These are phyloP conservation scores for Leucophenga montana DNA, from an alignment of 2,888 invertebrate species.

Conservation along the genomic window DNA sequence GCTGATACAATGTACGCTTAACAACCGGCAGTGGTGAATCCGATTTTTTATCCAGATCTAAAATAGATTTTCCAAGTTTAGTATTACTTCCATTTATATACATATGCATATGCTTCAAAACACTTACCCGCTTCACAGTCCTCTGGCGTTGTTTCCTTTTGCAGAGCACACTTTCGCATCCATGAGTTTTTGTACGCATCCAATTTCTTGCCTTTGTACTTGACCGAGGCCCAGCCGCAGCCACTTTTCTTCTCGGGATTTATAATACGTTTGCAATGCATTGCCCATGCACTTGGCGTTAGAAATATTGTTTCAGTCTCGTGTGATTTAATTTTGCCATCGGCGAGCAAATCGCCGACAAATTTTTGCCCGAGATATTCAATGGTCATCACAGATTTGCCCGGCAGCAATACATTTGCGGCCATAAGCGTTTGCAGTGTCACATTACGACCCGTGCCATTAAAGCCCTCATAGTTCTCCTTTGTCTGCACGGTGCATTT, in stretches of 20 bases:
- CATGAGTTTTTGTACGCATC: slow-evolving; percentile 91
- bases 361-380: slow-evolving; percentile 95
- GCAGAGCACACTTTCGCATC: slow-evolving; percentile 80
- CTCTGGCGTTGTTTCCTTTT: slow-evolving; percentile 74
- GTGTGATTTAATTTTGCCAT: slow-evolving; percentile 91
- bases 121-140: slow-evolving; percentile 62
- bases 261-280: slow-evolving; percentile 91
- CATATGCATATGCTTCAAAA: no score
- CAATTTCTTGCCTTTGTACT: slow-evolving; percentile 89
- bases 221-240: slow-evolving; percentile 94
- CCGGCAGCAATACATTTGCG: slow-evolving; percentile 88
- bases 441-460: slow-evolving; percentile 79
- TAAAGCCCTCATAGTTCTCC: slow-evolving; percentile 71
- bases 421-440: slow-evolving; percentile 89
- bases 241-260: slow-evolving; percentile 94
- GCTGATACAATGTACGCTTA: slow-evolving; percentile 82
- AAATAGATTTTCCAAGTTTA: background rate
- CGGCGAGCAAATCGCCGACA: slow-evolving; percentile 87
- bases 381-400: slow-evolving; percentile 88
- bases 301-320: slow-evolving; percentile 91
- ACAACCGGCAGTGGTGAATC: slow-evolving; percentile 77
- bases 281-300: slow-evolving; percentile 94
- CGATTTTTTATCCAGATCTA: slow-evolving; percentile 78
- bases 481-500: slow-evolving; percentile 50
- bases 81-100: background rate